phyloP scores from a whole-genome alignment of 2,797 vertebrate species.

The Galago senegalensis region DNA sequence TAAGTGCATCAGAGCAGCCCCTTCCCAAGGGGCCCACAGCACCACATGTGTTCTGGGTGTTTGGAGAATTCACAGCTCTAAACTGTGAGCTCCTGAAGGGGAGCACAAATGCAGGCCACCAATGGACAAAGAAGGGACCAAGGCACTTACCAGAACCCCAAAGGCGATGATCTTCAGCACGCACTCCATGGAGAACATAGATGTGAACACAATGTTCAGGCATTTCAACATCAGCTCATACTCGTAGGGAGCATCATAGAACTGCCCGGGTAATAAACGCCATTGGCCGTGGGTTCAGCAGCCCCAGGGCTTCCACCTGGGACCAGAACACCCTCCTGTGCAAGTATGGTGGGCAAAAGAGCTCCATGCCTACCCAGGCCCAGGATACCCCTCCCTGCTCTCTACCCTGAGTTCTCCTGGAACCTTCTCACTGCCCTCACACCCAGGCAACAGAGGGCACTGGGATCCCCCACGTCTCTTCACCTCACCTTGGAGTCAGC shows the following conservation, averaged over 20 bases:
- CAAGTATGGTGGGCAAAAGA: not conserved
- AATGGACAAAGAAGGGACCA: not conserved
- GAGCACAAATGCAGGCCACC: not conserved
- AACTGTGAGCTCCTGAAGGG: not conserved
- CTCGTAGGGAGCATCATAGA: constrained; percentile 93
- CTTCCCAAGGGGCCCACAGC: not conserved
- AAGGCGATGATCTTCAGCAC: constrained; percentile 98
- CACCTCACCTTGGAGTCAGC: not conserved
- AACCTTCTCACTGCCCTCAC: not conserved
- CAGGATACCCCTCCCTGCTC: not conserved
- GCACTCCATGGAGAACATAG: constrained; percentile 98
- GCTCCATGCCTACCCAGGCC: not conserved
- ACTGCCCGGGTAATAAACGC: constrained; percentile 88
- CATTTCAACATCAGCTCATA: constrained; percentile 97
- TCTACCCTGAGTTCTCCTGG: not conserved
- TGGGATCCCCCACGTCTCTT: not conserved
- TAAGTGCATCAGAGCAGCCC: not conserved
- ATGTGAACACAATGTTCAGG: constrained; percentile 97
- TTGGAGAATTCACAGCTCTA: not conserved
- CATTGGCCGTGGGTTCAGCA: not conserved
- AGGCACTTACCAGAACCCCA: constrained; percentile 94
- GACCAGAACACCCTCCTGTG: not conserved
- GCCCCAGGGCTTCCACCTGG: not conserved
- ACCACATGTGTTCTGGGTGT: not conserved
- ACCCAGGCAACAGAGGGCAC: not conserved